phyloP scores from a whole-genome alignment of 2,797 vertebrate species.

The Tragelaphus eurycerus region DNA sequence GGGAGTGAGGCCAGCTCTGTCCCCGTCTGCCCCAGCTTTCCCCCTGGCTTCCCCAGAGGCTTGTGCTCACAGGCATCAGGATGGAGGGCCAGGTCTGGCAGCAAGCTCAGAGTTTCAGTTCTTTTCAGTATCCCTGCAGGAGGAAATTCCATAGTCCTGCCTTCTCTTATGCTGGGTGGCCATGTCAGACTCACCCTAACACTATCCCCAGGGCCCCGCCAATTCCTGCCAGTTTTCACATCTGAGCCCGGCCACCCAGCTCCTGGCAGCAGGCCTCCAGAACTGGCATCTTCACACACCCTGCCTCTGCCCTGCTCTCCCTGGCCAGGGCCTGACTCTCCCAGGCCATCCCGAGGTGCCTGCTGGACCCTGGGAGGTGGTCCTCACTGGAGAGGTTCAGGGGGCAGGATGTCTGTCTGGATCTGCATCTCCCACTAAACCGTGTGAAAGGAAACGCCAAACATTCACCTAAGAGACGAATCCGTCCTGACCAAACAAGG shows the following conservation, averaged over 20 bases:
- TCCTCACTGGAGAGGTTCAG: neutral
- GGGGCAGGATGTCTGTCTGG: neutral
- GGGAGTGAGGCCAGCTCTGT: neutral
- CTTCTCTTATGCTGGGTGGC: neutral
- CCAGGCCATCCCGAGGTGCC: neutral
- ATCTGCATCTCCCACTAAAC: neutral
- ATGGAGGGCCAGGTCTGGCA: neutral
- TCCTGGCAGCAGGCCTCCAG: neutral
- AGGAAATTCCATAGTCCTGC: neutral
- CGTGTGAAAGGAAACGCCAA: constrained; percentile 20
- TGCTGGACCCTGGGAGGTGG: neutral
- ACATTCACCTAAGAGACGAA: constrained; percentile 34
- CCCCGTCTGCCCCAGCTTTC: neutral
- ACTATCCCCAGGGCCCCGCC: neutral
- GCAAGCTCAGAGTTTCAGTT: neutral
- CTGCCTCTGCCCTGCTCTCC: neutral
- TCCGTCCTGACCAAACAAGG: neutral
- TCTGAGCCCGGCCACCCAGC: neutral
- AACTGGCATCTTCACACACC: neutral
- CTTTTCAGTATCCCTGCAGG: neutral
- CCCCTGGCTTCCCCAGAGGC: neutral
- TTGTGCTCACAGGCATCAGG: neutral
- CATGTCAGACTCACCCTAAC: neutral
- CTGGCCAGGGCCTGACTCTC: neutral
- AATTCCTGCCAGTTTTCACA: neutral